Percentiles rank a stretch among this genome's conserved stretches.
These are phyloP conservation scores for Conomelus anceps DNA, from an alignment of 2,888 invertebrate genomes.

Conservation along the genomic window DNA sequence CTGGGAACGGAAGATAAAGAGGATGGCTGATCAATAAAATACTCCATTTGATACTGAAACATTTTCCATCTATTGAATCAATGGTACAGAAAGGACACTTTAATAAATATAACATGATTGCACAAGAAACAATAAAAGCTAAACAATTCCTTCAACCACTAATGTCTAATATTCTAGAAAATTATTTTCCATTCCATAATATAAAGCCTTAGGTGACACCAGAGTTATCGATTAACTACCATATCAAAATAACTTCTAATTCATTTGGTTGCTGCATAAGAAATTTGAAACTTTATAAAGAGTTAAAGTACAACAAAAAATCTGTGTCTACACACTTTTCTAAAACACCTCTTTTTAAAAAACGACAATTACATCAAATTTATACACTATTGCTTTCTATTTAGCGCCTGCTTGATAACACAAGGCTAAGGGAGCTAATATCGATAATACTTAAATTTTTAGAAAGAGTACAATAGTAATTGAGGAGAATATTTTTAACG, in stretches of 20 bases:
- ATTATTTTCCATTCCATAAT: background rate
- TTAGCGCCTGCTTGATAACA: background rate
- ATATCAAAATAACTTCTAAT: background rate
- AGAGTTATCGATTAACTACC: background rate
- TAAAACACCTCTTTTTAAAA: background rate
- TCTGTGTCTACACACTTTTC: background rate
- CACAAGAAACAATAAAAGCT: slow-evolving; percentile 15
- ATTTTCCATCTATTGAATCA: slow-evolving; percentile 24
- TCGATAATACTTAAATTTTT: background rate
- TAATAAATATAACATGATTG: slow-evolving; percentile 22
- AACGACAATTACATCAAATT: background rate
- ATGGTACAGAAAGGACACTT: slow-evolving; percentile 26
- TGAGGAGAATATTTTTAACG: background rate
- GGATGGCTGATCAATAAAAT: background rate
- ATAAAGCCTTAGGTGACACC: background rate
- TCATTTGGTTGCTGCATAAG: background rate
- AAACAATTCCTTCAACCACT: background rate
- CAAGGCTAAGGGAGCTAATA: background rate
- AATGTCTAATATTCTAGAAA: background rate
- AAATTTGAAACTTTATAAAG: no score
- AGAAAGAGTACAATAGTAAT: background rate
- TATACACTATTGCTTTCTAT: background rate
- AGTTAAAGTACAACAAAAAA: background rate
- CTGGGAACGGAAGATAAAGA: no score
- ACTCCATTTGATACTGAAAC: slow-evolving; percentile 8